Evolutionary conservation across 2,888 invertebrate genomes (phyloP).

Genomic region (Drosophila nr. medialis): DNA sequence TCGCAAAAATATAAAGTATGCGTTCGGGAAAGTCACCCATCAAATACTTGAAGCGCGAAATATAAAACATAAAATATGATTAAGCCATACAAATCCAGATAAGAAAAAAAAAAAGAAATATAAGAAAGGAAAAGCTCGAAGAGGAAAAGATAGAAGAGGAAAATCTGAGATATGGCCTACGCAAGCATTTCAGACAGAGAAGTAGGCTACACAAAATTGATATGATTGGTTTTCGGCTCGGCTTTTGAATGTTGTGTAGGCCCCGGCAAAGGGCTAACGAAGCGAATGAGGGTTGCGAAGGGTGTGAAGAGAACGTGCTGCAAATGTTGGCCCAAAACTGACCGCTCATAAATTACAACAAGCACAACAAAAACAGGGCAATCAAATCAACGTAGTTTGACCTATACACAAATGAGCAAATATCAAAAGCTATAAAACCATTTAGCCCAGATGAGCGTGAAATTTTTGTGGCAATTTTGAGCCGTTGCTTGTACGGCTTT

Average conservation of each 20-base stretch:
- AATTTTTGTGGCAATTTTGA: slow-evolving; percentile 53
- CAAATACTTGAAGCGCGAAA: slow-evolving; percentile 71
- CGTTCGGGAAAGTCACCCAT: slow-evolving; percentile 40
- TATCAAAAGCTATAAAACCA: slow-evolving; percentile 76
- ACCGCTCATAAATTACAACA: slow-evolving; percentile 77
- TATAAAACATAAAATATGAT: slow-evolving; percentile 78
- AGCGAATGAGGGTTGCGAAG: slow-evolving; percentile 42
- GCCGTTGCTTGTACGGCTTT: slow-evolving; percentile 49
- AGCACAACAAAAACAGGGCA: slow-evolving; percentile 32
- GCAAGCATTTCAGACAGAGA: slow-evolving; percentile 46
- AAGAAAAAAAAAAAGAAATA: not conserved
- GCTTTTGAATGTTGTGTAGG: slow-evolving; percentile 44
- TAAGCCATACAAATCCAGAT: slow-evolving; percentile 64
- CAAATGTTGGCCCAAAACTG: slow-evolving; percentile 53
- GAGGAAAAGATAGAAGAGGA: not conserved
- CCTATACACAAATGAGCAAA: slow-evolving; percentile 72
- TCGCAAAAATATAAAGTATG: slow-evolving; percentile 16
- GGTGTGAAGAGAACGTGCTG: not conserved
- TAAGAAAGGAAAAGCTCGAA: not conserved
- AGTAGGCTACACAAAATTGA: slow-evolving; percentile 53
- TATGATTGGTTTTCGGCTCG: slow-evolving; percentile 66
- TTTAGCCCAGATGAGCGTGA: slow-evolving; percentile 78
- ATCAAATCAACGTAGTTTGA: slow-evolving; percentile 60
- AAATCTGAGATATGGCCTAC: slow-evolving; percentile 53
- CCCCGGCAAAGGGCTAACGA: slow-evolving; percentile 69